A percentile compares a stretch with the other conserved stretches of the same genome.
These are phyloP conservation scores for Acrocephalus arundinaceus DNA, from an alignment of 2,113 vertebrate genomes.

Conservation along the genomic window DNA sequence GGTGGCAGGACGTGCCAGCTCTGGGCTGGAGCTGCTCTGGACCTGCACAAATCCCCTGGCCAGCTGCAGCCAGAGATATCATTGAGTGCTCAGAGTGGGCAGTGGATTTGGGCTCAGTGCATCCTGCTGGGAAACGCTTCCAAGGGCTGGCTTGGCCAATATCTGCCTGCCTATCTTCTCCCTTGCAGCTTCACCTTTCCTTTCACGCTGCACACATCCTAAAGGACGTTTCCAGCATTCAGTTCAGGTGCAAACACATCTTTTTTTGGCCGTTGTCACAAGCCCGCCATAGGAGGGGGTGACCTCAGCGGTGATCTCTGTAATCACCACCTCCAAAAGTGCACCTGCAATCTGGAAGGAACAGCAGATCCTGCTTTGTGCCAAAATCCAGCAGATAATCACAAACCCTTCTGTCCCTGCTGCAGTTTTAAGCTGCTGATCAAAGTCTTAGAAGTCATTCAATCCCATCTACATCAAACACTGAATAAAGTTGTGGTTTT, in stretches of 20 bases:
- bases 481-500: background rate
- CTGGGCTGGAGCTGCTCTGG: no score
- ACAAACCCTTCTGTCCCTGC: background rate
- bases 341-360: background rate
- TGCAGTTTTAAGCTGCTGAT: background rate
- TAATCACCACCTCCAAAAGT: background rate
- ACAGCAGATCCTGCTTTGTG: background rate
- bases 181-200: background rate
- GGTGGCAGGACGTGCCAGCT: background rate
- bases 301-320: background rate
- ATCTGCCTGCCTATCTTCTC: background rate
- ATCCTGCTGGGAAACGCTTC: background rate
- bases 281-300: background rate
- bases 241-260: background rate
- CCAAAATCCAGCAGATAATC: background rate
- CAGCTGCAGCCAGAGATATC: conserved; percentile 40
- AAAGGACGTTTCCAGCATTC: background rate
- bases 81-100: background rate
- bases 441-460: background rate
- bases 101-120: background rate
- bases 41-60: background rate
- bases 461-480: background rate
- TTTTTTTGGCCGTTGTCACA: background rate
- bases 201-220: background rate
- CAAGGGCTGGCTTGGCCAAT: background rate